Conservation (phyloP, 2,888 invertebrate species). For the Platycheirus albimanus region DNA sequence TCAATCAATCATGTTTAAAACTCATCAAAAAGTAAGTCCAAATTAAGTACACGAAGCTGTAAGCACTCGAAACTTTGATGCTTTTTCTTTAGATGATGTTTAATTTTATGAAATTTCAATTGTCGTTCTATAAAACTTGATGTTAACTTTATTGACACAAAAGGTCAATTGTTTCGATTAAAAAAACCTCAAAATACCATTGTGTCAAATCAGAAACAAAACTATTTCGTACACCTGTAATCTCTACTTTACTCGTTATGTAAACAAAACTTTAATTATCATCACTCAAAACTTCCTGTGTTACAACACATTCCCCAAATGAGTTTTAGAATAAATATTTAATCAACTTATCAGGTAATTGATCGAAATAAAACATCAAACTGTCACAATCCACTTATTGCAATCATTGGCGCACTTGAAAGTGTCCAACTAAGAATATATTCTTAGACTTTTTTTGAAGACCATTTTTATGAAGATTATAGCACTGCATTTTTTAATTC, state of each 20-base stretch:
- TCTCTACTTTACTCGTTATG: slow-evolving; percentile 6
- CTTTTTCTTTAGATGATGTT: too few species aligned
- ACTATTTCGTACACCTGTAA: neutral
- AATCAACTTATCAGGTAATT: slow-evolving; percentile 47
- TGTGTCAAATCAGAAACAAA: neutral
- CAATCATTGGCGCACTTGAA: slow-evolving; percentile 33
- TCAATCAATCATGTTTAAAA: too few species aligned
- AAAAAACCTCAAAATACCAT: too few species aligned
- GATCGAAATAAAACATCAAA: slow-evolving; percentile 27
- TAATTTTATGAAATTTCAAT: too few species aligned
- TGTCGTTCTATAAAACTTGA: too few species aligned
- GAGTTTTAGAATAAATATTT: slow-evolving; percentile 16
- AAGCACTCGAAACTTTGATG: too few species aligned
- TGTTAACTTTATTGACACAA: too few species aligned
- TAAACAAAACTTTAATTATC: slow-evolving; percentile 6
- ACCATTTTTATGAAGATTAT: neutral
- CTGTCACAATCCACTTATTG: slow-evolving; percentile 53
- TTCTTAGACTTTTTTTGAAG: neutral
- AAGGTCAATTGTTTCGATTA: too few species aligned
- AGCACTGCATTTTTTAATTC: neutral
- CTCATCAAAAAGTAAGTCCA: too few species aligned
- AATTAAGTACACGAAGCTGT: too few species aligned
- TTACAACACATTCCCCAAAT: neutral
- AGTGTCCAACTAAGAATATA: slow-evolving; percentile 1
- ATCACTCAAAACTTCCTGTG: neutral